These are phyloP conservation scores for Chelon labrosus DNA, from an alignment of 2,797 vertebrate species.

Conservation along the genomic window DNA sequence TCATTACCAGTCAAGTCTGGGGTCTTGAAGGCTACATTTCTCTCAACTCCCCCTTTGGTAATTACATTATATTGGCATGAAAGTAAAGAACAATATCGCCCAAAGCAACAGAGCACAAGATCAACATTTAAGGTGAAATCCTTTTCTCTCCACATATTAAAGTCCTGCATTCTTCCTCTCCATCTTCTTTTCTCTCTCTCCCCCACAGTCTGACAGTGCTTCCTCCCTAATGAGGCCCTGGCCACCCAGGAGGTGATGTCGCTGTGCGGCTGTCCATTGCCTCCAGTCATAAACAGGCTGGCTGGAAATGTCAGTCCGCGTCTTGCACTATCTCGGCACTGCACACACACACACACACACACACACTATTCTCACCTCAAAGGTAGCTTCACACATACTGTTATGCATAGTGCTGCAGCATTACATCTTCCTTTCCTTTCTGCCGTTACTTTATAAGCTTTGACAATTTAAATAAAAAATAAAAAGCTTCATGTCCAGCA, in stretches of 20 bases:
- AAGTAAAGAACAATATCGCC: constrained; percentile 35
- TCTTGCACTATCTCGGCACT: constrained; percentile 43
- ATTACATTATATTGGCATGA: constrained; percentile 23
- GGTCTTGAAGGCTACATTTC: constrained; percentile 4
- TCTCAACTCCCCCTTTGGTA: constrained; percentile 12
- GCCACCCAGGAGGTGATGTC: constrained; percentile 71
- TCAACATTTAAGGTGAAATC: constrained; percentile 43
- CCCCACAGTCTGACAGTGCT: constrained; percentile 40
- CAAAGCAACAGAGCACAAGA: constrained; percentile 40
- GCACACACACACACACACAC: constrained; percentile 17
- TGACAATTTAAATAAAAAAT: too few relatives aligned
- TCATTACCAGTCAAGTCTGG: neutral
- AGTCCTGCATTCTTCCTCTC: neutral
- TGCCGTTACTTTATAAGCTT: constrained; percentile 5
- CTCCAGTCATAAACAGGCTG: constrained; percentile 65
- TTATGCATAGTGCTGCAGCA: constrained; percentile 16
- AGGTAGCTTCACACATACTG: constrained; percentile 25
- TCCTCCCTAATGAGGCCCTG: constrained; percentile 65
- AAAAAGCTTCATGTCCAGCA: neutral
- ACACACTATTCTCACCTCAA: constrained; percentile 14
- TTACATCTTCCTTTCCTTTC: constrained; percentile 4
- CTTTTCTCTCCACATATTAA: constrained; percentile 9
- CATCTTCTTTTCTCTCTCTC: neutral
- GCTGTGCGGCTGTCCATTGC: constrained; percentile 42
- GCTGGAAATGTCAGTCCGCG: constrained; percentile 69